Base-by-base conservation (phyloP, 1,140 invertebrate genomes). In the Pteromalus puparum region DNA sequence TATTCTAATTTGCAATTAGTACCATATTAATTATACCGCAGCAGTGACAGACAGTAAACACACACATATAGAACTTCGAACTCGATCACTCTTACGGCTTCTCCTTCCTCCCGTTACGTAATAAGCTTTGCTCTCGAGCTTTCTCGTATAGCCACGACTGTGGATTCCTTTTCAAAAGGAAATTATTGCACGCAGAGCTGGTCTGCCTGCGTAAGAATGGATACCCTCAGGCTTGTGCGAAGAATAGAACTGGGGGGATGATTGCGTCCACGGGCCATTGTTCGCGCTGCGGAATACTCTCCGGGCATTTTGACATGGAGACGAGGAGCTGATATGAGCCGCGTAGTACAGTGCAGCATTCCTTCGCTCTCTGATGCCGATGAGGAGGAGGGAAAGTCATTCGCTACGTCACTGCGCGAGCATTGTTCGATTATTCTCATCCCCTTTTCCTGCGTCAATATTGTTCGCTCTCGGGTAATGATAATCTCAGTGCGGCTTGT, bases 231-330 rank as follows among this genome's bases (percentile, higher is more conserved):
- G 61, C 61, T 12, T 2, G 15, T 2, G 48, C 38, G 18, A 46
- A 61, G 34, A 42, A 74, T 34, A 30, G 34, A 74, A 74, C 72
- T 1, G 53, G 18, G 34, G 10, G 72, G 34, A 74, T 74, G 34
- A 74, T 74, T 74, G 72, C 72, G 72, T 74, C 72, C 34, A n/a
- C 21, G 21, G 72, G 72, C 67, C 72, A 74, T 74, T 74, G 72
- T 74, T 74, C 72, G 72, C 13, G 34, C 34, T 21, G 72, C 34
- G 34, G 13, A 70, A 70, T 70, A 70, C 61, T 65, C 28, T 70
- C 68, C 10, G 15, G 68, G 24, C 24, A 30, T 30, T 70, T 70
- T 30, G 68, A 70, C 68, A 30, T 70, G 24, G 68, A 70, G 21
- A 61, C 6, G 53, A 61, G 53, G 18, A n/a, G 53, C 53, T 61